Evolutionary conservation across 2,113 vertebrate genomes (phyloP), one percentile per base, ranked within the genome.

Genomic region (Cochlearius cochlearius): DNA sequence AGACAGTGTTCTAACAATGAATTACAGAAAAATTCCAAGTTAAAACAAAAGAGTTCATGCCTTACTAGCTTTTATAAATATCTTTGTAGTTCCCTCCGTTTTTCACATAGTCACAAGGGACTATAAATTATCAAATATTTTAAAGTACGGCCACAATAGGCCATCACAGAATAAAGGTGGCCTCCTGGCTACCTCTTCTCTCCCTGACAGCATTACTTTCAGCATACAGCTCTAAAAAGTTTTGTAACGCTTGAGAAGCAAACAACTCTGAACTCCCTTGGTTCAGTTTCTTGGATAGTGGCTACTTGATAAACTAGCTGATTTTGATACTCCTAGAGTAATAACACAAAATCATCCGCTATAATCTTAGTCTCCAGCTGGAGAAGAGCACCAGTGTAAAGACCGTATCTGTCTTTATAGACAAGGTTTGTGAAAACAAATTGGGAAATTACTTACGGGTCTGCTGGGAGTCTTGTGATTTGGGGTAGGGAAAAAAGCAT

Each of bases 291-390:
- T 84, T 91, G 71, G 85, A 90, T 30, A 86, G 30, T 45, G n/a
- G 20, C 52, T 94, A 68, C 55, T 92, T 81, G 60, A 92, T 91
- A 95, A 95, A 67, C 38, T 25, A 94, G 96, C n/a, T n/a, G n/a
- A n/a, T n/a, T n/a, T n/a, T n/a, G n/a, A n/a, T n/a, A n/a, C n/a
- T n/a, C n/a, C n/a, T n/a, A n/a, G n/a, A n/a, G n/a, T n/a, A n/a
- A n/a, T n/a, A n/a, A n/a, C 91, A 96, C 91, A 94, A 95, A 96
- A 92, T 85, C 62, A 97, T 82, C 83, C 94, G 84, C 88, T 95
- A 95, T 56, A 91, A 93, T 93, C 81, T 96, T 94, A 88, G 73
- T 83, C 69, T 88, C 67, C 77, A 89, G 49, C 39, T 75, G 67
- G 41, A 83, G 26, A 94, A 45, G 63, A 94, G 60, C 80, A 84